phyloP scores from a whole-genome alignment of 2,888 invertebrate species.

The Apotomis turbidana region DNA sequence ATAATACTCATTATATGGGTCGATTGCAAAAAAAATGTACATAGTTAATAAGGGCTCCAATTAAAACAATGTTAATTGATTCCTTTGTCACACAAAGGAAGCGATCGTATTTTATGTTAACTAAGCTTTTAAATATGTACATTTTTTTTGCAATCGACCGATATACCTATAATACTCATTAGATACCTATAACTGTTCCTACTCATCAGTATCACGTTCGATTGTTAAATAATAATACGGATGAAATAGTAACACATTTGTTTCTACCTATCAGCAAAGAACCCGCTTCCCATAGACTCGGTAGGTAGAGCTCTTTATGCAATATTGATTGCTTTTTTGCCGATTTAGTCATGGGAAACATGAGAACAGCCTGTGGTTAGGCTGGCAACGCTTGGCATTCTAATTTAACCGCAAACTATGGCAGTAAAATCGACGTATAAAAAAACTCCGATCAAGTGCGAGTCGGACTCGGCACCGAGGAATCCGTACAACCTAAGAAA shows the following conservation, averaged over 20 bases:
- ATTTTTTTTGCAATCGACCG: too few relatives aligned
- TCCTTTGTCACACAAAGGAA: too few relatives aligned
- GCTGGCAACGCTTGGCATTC: constrained; percentile 17
- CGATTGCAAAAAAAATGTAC: too few relatives aligned
- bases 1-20: too few relatives aligned
- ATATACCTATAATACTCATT: too few relatives aligned
- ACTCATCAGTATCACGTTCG: background rate
- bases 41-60: too few relatives aligned
- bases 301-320: constrained; percentile 9
- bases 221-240: constrained; percentile 13
- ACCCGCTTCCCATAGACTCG: constrained; percentile 25
- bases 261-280: constrained; percentile 1
- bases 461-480: too few relatives aligned
- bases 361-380: constrained; percentile 25
- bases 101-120: too few relatives aligned
- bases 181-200: background rate
- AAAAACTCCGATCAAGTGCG: background rate
- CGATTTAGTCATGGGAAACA: constrained; percentile 21
- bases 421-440: background rate
- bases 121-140: too few relatives aligned
- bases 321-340: constrained; percentile 24
- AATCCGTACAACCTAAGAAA: too few relatives aligned
- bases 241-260: constrained; percentile 17
- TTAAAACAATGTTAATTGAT: too few relatives aligned
- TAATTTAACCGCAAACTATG: constrained; percentile 4